Conservation (phyloP, 2,888 invertebrate genomes). For the Cerceris rybyensis region DNA sequence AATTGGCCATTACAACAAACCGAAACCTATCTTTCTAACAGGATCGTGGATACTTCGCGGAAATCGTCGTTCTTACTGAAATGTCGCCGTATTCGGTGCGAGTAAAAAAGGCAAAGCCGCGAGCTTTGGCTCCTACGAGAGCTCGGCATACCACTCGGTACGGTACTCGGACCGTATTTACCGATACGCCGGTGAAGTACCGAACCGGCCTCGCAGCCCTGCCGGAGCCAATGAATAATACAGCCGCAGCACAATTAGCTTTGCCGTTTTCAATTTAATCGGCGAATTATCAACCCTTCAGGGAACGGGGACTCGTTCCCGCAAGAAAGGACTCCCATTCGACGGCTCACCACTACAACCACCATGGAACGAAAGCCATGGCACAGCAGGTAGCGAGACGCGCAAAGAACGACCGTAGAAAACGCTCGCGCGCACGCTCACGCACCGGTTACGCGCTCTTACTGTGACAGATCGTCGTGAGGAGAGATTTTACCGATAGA, state of each 20-base stretch:
- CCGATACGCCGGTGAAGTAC: constrained; percentile 5
- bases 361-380: constrained; percentile 30
- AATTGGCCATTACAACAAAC: too few species aligned
- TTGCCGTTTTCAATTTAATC: constrained; percentile 80
- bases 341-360: constrained; percentile 38
- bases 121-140: constrained; percentile 32
- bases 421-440: not conserved
- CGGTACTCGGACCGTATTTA: constrained; percentile 22
- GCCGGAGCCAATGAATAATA: constrained; percentile 78
- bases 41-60: constrained; percentile 7
- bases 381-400: constrained; percentile 60
- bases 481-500: constrained; percentile 21
- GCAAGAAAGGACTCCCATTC: constrained; percentile 65
- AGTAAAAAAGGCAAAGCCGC: constrained; percentile 35
- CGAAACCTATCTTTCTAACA: not conserved
- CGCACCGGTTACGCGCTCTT: not conserved
- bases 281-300: constrained; percentile 81
- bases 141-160: constrained; percentile 2
- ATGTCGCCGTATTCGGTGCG: constrained; percentile 42
- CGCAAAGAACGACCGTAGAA: constrained; percentile 44
- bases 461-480: constrained; percentile 1
- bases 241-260: constrained; percentile 79
- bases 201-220: constrained; percentile 19
- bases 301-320: constrained; percentile 71
- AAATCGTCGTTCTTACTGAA: constrained; percentile 36